A percentile compares a stretch with the other conserved stretches of the same genome.
phyloP scores from a whole-genome alignment of 2,113 vertebrate species.

The Eulacestoma nigropectus region DNA sequence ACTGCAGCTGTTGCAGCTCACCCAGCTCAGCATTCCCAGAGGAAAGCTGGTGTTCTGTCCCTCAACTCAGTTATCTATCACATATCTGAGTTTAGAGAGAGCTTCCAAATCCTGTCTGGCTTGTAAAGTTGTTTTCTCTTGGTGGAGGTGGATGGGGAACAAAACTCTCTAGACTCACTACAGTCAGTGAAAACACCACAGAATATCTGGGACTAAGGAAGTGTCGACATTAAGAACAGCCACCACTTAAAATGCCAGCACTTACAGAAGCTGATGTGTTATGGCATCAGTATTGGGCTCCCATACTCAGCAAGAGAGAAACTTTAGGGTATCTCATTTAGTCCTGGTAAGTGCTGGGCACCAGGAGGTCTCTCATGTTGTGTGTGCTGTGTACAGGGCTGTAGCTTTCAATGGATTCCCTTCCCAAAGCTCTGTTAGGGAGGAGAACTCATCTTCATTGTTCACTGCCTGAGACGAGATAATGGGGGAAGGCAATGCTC shows the following conservation, averaged over 20 bases:
- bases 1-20: not conserved
- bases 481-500: slow-evolving; percentile 37
- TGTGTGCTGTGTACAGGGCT: not conserved
- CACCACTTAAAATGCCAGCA: not conserved
- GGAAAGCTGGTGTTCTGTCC: not conserved
- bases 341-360: not conserved
- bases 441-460: not conserved
- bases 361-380: not conserved
- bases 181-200: not conserved
- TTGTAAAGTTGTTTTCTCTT: not conserved
- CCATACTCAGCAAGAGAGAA: not conserved
- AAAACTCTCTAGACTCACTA: not conserved
- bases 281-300: not conserved
- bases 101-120: not conserved
- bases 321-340: not conserved
- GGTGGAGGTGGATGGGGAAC: not conserved
- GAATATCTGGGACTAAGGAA: not conserved
- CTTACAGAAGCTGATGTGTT: not conserved
- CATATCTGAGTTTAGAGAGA: not conserved
- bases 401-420: not conserved
- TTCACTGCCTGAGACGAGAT: slow-evolving; percentile 8
- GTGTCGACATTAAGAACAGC: accelerated
- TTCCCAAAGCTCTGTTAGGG: slow-evolving; percentile 10
- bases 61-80: not conserved
- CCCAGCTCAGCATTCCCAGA: not conserved